phyloP scores from a whole-genome alignment of 1,140 invertebrate genomes.

The Heliconius nattereri region DNA sequence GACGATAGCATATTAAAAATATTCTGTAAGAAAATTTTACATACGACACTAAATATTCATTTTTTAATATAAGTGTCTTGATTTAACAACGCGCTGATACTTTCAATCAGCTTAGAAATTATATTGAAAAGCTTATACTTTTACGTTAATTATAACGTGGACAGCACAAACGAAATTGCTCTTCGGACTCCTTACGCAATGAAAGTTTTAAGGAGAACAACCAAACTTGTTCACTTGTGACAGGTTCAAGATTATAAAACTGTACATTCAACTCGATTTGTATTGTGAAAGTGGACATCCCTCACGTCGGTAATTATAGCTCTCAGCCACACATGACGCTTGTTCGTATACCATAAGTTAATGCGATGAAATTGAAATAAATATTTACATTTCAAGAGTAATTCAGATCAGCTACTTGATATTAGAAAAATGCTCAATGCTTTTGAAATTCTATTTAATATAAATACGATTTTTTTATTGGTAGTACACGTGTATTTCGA shows the following conservation, averaged over 20 bases:
- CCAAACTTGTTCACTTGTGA: slow-evolving; percentile 60
- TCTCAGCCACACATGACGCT: slow-evolving; percentile 23
- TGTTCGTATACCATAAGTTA: slow-evolving; percentile 20
- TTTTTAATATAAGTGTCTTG: no score
- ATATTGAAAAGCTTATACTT: neutral
- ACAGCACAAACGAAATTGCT: neutral
- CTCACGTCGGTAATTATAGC: slow-evolving; percentile 30
- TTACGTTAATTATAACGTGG: neutral
- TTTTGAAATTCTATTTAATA: neutral
- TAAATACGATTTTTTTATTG: neutral
- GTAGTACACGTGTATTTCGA: no score
- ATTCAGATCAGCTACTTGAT: neutral
- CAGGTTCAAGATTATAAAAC: slow-evolving; percentile 50
- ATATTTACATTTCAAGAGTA: neutral
- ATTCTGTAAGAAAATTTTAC: no score
- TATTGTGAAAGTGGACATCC: slow-evolving; percentile 45
- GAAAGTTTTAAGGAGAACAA: slow-evolving; percentile 39
- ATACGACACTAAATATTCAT: no score
- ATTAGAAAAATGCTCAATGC: neutral
- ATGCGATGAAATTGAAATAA: neutral
- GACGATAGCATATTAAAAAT: no score
- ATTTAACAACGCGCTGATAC: neutral
- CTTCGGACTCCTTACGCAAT: slow-evolving; percentile 49
- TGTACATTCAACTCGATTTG: slow-evolving; percentile 30
- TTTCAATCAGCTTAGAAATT: neutral